These are phyloP conservation scores for Arothron firmamentum DNA, from an alignment of 2,113 vertebrate species.

Conservation along the genomic window DNA sequence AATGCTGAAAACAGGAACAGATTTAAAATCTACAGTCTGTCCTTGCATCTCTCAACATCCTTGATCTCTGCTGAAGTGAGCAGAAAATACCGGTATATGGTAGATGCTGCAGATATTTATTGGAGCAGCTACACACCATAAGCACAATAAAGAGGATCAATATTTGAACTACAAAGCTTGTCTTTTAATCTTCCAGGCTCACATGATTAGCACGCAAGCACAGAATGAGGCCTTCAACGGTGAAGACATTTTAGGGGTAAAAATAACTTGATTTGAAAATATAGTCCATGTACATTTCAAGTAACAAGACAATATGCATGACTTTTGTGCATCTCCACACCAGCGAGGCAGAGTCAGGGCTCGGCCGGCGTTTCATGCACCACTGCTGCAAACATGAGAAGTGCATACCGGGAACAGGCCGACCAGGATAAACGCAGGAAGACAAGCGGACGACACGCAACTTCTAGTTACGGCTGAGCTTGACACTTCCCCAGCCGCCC, in stretches of 20 bases:
- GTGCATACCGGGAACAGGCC: constrained; percentile 65
- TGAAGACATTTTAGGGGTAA: too few relatives aligned
- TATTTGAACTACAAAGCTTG: too few relatives aligned
- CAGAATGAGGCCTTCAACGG: not conserved
- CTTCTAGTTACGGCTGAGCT: constrained; percentile 26
- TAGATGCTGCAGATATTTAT: too few relatives aligned
- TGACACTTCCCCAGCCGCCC: constrained; percentile 39
- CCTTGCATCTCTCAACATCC: too few relatives aligned
- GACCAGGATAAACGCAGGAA: constrained; percentile 52
- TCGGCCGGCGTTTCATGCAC: constrained; percentile 63
- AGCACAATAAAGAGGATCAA: too few relatives aligned
- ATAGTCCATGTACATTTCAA: constrained; percentile 26
- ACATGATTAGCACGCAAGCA: too few relatives aligned
- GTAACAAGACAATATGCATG: constrained; percentile 13
- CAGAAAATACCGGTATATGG: too few relatives aligned
- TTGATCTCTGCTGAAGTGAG: too few relatives aligned
- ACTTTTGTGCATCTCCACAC: not conserved
- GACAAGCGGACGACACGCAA: constrained; percentile 40
- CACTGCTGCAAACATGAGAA: constrained; percentile 71
- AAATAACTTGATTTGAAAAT: constrained; percentile 10
- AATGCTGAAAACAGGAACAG: too few relatives aligned
- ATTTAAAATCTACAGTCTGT: too few relatives aligned
- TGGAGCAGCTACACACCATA: too few relatives aligned
- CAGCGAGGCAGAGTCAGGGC: constrained; percentile 40
- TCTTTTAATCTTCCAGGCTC: too few relatives aligned